phyloP scores from a whole-genome alignment of 2,113 vertebrate genomes.

The Embiotoca jacksoni region DNA sequence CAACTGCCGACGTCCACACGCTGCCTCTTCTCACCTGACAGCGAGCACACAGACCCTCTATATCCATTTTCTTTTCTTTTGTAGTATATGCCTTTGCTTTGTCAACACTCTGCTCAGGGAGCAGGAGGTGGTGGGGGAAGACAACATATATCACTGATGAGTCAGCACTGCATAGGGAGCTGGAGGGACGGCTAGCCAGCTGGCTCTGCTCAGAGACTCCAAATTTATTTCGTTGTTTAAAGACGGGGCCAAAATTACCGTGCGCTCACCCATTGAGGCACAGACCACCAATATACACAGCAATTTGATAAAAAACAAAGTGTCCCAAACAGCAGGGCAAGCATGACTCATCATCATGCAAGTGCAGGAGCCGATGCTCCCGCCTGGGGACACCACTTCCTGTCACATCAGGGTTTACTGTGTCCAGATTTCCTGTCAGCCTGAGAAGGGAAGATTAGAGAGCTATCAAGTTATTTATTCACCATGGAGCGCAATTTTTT shows the following conservation, averaged over 20 bases:
- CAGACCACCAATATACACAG: neutral
- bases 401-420: conserved; percentile 55
- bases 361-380: conserved; percentile 55
- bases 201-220: conserved; percentile 44
- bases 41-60: neutral
- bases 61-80: neutral
- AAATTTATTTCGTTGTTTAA: conserved; percentile 47
- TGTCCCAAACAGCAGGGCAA: conserved; percentile 59
- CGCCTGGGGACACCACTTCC: conserved; percentile 64
- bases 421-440: conserved; percentile 72
- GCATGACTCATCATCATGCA: conserved; percentile 70
- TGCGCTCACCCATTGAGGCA: neutral
- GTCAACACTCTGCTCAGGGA: conserved; percentile 27
- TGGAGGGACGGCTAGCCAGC: conserved; percentile 43
- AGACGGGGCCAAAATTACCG: conserved; percentile 29
- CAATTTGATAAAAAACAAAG: conserved; percentile 49
- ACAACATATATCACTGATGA: conserved; percentile 45
- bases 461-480: conserved; percentile 30
- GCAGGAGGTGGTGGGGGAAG: conserved; percentile 1
- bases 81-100: conserved; percentile 23
- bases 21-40: conserved; percentile 8
- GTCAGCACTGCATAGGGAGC: conserved; percentile 42
- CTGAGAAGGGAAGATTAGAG: conserved; percentile 58
- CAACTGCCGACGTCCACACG: neutral
- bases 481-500: neutral